Evolutionary conservation across 2,888 invertebrate genomes (phyloP), one percentile per base, ranked within the genome.

Genomic region (Theodoxus fluviatilis): DNA sequence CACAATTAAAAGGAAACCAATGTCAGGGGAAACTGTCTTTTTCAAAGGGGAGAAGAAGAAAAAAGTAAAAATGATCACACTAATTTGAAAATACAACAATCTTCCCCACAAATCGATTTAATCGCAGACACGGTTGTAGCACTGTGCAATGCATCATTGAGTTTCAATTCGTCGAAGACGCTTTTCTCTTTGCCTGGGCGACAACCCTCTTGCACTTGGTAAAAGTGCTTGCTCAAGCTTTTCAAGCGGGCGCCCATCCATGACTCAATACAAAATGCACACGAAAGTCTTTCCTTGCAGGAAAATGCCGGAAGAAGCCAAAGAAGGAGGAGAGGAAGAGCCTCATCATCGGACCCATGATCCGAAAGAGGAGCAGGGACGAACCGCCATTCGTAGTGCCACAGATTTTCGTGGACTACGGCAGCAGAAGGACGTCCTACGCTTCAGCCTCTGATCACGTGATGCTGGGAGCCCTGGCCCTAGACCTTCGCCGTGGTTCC

Each of bases 341-440:
- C 64, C 68, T 82, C 33, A 81, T 82, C 4, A 75, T 80, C 69
- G 83, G 81, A 22, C 81, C 82, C 22, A 75, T 80, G 70, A 72
- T 79, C 43, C 75, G 81, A n/a, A 75, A 76, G 40, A 74, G 80
- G 63, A 80, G 80, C 63, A 75, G 79, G 55, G 82, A 80, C 63
- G 81, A 83, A 65, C 78, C 80, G n/a, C 79, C 80, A 59, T 80
- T 82, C 75, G 81, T 82, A 64, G 83, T 83, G 49, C 83, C 83
- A 47, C 83, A 82, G 71, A 83, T 83, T 28, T 82, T 82, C 73
- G 83, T 83, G 31, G 83, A 83, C 75, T 83, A 83, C 67, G 83
- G 83, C 22, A 82, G 82, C 73, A 76, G 83, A 74, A 71, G 82
- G 68, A 81, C 81, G 28, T 82, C 82, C 2, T 81, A 81, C 65